Evolutionary conservation across 2,888 invertebrate genomes (phyloP).

Genomic region (Meloe dianella): DNA sequence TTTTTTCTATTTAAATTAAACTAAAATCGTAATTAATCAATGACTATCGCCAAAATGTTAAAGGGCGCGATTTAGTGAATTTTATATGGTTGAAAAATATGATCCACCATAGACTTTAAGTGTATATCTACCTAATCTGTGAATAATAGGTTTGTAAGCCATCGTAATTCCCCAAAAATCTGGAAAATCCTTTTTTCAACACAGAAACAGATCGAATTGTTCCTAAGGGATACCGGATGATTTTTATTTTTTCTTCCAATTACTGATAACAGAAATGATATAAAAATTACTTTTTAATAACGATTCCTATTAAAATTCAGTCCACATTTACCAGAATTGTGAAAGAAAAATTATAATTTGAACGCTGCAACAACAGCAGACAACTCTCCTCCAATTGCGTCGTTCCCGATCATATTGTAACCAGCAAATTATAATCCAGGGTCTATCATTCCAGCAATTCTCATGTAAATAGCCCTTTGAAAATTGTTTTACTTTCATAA

Average conservation of each 20-base stretch:
- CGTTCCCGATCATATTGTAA: constrained; percentile 1
- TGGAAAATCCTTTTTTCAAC: background rate
- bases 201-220: background rate
- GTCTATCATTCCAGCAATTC: constrained; percentile 1
- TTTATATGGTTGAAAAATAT: background rate
- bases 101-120: constrained; percentile 19
- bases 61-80: constrained; percentile 16
- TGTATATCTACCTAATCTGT: constrained; percentile 37
- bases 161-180: background rate
- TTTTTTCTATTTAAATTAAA: constrained; percentile 35
- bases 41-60: background rate
- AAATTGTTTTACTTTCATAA: background rate
- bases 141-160: constrained; percentile 37
- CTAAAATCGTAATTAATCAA: background rate
- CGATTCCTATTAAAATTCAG: background rate
- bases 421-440: constrained; percentile 5
- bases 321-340: background rate
- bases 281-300: background rate
- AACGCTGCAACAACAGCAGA: background rate
- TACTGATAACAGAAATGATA: background rate
- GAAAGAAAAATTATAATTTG: background rate
- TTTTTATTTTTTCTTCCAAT: background rate
- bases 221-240: background rate
- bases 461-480: background rate
- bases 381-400: background rate